Evolutionary conservation across 2,797 vertebrate genomes (phyloP).

Genomic region (Schizopygopsis pylzovi): DNA sequence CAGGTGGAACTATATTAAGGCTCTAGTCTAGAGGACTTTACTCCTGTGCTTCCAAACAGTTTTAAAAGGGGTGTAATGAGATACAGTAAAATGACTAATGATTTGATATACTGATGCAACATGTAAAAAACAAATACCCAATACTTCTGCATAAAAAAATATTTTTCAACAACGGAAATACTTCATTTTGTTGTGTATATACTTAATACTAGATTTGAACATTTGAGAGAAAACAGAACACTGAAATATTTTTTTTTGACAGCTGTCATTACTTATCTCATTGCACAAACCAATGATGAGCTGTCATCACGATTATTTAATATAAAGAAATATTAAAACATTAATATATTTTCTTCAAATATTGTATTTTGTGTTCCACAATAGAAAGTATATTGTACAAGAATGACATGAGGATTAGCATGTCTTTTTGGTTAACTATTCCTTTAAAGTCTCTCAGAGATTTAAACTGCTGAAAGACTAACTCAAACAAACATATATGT

Average conservation of each 20-base stretch:
- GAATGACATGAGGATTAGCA: not conserved
- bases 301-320: not conserved
- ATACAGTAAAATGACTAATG: not conserved
- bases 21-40: not conserved
- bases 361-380: not conserved
- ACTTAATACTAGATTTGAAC: not conserved
- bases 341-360: too few relatives aligned
- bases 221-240: not conserved
- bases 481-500: not conserved
- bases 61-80: not conserved
- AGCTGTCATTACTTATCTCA: not conserved
- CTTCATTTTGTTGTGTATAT: not conserved
- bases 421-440: not conserved
- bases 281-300: not conserved
- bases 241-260: too few relatives aligned
- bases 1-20: conserved; percentile 22
- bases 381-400: not conserved
- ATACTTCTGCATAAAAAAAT: not conserved
- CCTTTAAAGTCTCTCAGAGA: not conserved
- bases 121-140: too few relatives aligned
- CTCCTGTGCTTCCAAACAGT: not conserved
- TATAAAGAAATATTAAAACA: not conserved
- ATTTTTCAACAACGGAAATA: not conserved
- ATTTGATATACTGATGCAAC: not conserved
- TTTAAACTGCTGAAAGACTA: not conserved